Conservation (phyloP, 1,140 invertebrate genomes). For the Catajapyx aquilonaris region DNA sequence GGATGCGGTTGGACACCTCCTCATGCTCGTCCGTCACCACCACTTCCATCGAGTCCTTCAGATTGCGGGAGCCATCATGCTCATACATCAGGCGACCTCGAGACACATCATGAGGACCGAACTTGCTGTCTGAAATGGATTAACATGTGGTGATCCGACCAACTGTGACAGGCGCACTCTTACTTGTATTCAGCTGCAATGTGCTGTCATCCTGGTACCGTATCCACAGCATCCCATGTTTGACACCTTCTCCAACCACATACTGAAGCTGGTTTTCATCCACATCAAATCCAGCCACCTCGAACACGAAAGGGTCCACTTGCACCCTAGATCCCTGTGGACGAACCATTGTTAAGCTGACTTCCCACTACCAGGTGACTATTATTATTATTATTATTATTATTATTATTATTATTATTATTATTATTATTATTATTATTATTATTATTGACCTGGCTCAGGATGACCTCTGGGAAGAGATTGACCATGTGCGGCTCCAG, state of each 20-base stretch:
- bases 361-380: background rate
- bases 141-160: background rate
- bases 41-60: conserved; percentile 13
- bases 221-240: background rate
- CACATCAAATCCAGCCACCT: background rate
- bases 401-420: background rate
- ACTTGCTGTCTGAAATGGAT: conserved; percentile 1
- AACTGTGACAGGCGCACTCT: background rate
- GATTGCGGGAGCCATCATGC: conserved; percentile 11
- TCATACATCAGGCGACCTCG: conserved; percentile 14
- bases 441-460: background rate
- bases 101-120: conserved; percentile 11
- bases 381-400: background rate
- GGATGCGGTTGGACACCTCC: conserved; percentile 1
- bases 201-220: background rate
- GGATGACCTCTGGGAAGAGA: background rate
- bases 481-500: background rate
- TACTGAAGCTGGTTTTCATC: background rate
- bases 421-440: background rate
- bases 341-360: background rate
- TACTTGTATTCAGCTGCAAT: background rate
- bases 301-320: background rate
- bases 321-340: background rate
- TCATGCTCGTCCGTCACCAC: conserved; percentile 14
- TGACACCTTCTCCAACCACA: background rate